Conservation (phyloP, 2,113 vertebrate species). For the Tragelaphus strepsiceros region DNA sequence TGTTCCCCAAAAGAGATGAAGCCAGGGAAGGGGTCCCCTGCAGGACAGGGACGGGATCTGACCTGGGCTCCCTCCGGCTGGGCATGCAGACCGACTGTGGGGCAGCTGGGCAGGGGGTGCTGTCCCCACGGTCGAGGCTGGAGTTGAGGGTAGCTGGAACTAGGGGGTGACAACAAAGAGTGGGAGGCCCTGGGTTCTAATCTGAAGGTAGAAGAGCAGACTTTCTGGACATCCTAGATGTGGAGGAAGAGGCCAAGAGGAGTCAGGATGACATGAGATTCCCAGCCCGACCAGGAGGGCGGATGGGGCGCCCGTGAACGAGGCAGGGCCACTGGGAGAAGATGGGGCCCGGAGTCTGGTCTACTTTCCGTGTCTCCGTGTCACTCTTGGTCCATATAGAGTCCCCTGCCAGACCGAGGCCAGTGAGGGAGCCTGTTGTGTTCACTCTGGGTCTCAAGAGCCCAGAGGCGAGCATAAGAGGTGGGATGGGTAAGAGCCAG, state of each 20-base stretch:
- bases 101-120: background rate
- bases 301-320: rapidly evolving
- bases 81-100: no score
- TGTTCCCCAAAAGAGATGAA: background rate
- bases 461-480: background rate
- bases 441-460: background rate
- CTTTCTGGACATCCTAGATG: background rate
- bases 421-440: background rate
- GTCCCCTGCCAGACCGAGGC: background rate
- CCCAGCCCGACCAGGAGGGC: background rate
- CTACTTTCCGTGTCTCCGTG: background rate
- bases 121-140: rapidly evolving
- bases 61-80: background rate
- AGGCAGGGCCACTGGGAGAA: background rate
- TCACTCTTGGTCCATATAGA: background rate
- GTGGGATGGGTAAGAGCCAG: background rate
- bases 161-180: rapidly evolving
- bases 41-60: background rate
- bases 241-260: background rate
- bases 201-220: background rate
- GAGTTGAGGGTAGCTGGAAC: background rate
- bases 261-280: background rate
- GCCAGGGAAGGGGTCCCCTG: background rate
- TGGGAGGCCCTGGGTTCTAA: rapidly evolving
- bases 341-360: background rate